phyloP scores from a whole-genome alignment of 2,113 vertebrate genomes.

The Gymnogyps californianus region DNA sequence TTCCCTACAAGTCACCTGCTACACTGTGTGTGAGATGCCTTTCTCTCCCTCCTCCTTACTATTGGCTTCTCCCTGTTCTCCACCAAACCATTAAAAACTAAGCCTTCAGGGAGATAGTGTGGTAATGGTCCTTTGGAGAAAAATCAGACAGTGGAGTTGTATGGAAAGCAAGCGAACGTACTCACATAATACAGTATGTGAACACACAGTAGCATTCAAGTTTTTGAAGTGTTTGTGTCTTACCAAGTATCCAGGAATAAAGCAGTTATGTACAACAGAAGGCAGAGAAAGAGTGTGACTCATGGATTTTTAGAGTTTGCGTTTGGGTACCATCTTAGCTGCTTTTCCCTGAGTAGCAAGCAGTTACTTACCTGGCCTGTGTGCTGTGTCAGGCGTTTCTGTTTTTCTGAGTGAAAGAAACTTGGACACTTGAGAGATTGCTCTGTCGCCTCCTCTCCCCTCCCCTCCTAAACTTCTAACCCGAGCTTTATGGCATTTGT shows the following conservation, averaged over 20 bases:
- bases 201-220: neutral
- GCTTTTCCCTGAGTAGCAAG: neutral
- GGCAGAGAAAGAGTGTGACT: neutral
- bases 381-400: neutral
- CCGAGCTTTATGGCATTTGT: neutral
- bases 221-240: neutral
- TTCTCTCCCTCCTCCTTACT: neutral
- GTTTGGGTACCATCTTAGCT: neutral
- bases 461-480: neutral
- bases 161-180: neutral
- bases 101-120: neutral
- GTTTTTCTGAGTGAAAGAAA: neutral
- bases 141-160: neutral
- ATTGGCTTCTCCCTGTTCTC: neutral
- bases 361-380: neutral
- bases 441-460: neutral
- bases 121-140: neutral
- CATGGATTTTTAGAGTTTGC: neutral
- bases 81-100: neutral
- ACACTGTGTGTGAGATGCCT: neutral
- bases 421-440: neutral
- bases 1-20: neutral
- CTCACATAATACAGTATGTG: neutral
- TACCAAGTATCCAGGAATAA: neutral
- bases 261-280: neutral